Base-by-base conservation (phyloP, 92 coral and sea anemone genomes). In the Palythoa grandiflora region DNA sequence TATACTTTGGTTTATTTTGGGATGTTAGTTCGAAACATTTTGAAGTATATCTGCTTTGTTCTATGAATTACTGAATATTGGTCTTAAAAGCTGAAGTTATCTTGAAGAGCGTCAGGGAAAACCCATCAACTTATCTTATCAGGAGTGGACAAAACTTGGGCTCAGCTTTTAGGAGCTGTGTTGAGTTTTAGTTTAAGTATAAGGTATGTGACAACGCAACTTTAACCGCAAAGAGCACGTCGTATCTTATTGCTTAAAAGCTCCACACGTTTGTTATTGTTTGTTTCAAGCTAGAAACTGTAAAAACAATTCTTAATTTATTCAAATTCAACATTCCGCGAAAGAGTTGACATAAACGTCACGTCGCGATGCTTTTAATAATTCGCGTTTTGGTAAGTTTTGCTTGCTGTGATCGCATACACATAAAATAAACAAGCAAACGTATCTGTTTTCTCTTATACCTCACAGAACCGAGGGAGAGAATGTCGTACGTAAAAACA, bases 401-500 rank as follows among this genome's bases (percentile, higher is more conserved):
- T 20, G 9, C 19, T 9, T n/a, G 70, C n/a, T n/a, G 36, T 17
- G 28, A 5, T 63, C 1, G 9, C 20, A 2, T 7, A 63, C 20
- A 63, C 70, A 63, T 1, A 17, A 63, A 17, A 63, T 63, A 9
- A 63, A 63, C 6, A 17, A 9, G 50, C 7, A 17, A n/a, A 63
- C 37, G 5, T 3, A 1, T 63, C 21, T 63, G 3, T 54, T 21
- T 54, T 39, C 15, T 39, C 52, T 38, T 73, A 47, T 12, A 13
- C 53, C 50, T 6, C 68, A 53, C 47, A 77, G 68, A 38, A 3
- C 59, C 57, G 17, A 17, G 57, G 5, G 74, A 38, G 2, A 53
- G 38, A 81, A 81, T 81, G 65, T 81, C 86, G 20, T 63, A 63
- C 48, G 21, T 81, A 3, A 21, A n/a, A 20, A 63, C 51, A 65